Percentiles rank a stretch among this genome's conserved stretches.
Evolutionary conservation across 2,888 invertebrate genomes (phyloP).

Genomic region (Hypercompe scribonia): DNA sequence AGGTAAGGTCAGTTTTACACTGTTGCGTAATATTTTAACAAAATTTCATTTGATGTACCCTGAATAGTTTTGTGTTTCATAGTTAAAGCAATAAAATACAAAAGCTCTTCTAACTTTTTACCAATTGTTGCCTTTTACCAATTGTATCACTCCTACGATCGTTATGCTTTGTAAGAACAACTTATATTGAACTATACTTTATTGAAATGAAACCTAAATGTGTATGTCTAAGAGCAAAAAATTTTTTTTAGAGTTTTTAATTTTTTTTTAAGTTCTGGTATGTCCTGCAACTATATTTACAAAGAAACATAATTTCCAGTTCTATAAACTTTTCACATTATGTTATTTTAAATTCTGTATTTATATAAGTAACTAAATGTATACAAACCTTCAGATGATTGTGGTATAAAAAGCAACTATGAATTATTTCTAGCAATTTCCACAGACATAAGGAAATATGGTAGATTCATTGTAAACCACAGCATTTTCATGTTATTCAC

Average conservation of each 20-base stretch:
- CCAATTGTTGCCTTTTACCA: no score
- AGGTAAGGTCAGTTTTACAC: constrained; percentile 64
- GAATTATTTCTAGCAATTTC: constrained; percentile 4
- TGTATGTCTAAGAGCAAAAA: no score
- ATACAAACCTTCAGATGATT: not conserved
- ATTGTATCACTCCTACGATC: no score
- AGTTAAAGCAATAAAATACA: not conserved
- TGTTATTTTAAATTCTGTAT: not conserved
- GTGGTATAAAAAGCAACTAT: not conserved
- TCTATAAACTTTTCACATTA: not conserved
- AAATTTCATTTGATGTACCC: not conserved
- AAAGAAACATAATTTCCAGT: not conserved
- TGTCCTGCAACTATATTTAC: no score
- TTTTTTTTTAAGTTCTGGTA: no score
- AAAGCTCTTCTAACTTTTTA: no score
- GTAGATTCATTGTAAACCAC: not conserved
- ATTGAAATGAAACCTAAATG: no score
- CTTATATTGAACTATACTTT: no score
- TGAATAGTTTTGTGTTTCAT: not conserved
- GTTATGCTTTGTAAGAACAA: no score
- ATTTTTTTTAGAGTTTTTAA: no score
- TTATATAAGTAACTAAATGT: not conserved
- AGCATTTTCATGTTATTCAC: constrained; percentile 16
- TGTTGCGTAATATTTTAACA: constrained; percentile 36
- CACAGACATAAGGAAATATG: constrained; percentile 15